phyloP scores from a whole-genome alignment of 1,140 invertebrate genomes.

The Solen grandis region DNA sequence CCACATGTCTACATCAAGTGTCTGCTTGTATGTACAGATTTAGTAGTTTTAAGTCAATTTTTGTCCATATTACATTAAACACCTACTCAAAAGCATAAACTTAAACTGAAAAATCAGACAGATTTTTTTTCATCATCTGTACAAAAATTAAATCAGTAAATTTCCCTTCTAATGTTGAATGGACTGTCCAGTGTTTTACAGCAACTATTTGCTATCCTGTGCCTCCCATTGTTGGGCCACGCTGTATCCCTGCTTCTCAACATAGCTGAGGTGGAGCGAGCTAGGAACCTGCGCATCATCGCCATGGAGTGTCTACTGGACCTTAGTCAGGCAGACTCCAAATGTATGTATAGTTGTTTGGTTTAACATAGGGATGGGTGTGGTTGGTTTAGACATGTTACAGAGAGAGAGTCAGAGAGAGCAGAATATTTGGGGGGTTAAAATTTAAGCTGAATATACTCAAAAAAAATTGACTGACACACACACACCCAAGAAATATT shows the following conservation, averaged over 20 bases:
- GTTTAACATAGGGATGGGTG: background rate
- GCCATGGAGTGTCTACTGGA: constrained; percentile 68
- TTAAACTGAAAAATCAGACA: too few species aligned
- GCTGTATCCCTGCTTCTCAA: constrained; percentile 70
- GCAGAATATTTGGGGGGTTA: background rate
- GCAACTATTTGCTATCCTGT: constrained; percentile 61
- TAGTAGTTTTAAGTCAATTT: too few species aligned
- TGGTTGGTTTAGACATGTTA: background rate
- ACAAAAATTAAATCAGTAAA: too few species aligned
- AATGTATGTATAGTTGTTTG: constrained; percentile 59
- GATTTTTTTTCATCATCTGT: too few species aligned
- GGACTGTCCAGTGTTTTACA: constrained; percentile 66
- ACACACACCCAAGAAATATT: too few species aligned
- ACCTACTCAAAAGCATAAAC: too few species aligned
- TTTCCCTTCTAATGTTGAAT: too few species aligned
- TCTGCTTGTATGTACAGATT: too few species aligned
- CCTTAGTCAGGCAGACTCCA: constrained; percentile 63
- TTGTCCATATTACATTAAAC: too few species aligned
- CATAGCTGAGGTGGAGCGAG: constrained; percentile 66
- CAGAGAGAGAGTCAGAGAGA: background rate
- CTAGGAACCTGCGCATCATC: constrained; percentile 62
- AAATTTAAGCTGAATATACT: background rate
- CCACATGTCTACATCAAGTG: too few species aligned
- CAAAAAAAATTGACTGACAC: too few species aligned
- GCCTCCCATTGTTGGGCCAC: constrained; percentile 71